Evolutionary conservation across 1,140 invertebrate genomes (phyloP).

Genomic region (Dendroctonus valens): DNA sequence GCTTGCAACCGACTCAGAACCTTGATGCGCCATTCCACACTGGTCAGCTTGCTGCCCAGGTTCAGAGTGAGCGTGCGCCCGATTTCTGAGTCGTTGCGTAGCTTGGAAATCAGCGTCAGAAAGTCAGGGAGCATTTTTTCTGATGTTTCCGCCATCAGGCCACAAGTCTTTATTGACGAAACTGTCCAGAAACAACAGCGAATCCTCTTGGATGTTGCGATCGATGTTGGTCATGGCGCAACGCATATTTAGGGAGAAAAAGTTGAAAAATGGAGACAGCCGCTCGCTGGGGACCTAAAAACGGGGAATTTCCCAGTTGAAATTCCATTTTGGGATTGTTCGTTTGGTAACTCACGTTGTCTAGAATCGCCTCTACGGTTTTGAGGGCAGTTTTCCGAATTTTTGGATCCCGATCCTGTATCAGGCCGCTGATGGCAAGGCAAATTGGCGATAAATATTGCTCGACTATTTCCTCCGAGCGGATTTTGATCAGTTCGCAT

Average conservation of each 20-base stretch:
- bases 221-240: conserved; percentile 88
- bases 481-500: conserved; percentile 62
- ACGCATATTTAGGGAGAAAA: conserved; percentile 72
- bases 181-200: conserved; percentile 72
- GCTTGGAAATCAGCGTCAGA: conserved; percentile 74
- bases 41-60: conserved; percentile 66
- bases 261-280: conserved; percentile 67
- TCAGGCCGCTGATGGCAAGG: conserved; percentile 64
- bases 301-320: conserved; percentile 15
- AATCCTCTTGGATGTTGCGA: conserved; percentile 75
- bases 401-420: conserved; percentile 69
- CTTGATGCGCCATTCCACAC: conserved; percentile 72
- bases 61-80: conserved; percentile 63
- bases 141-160: conserved; percentile 62
- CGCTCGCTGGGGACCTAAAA: conserved; percentile 49
- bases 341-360: conserved; percentile 49
- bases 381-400: conserved; percentile 68
- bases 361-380: conserved; percentile 64
- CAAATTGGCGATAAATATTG: conserved; percentile 67
- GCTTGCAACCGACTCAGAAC: conserved; percentile 64
- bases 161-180: conserved; percentile 62
- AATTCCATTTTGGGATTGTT: not conserved
- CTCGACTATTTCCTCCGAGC: conserved; percentile 56
- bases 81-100: conserved; percentile 60
- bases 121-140: conserved; percentile 73